Evolutionary conservation across 2,113 vertebrate species (phyloP), one percentile per base, ranked within the genome.

Genomic region (Myotis brandtii): DNA sequence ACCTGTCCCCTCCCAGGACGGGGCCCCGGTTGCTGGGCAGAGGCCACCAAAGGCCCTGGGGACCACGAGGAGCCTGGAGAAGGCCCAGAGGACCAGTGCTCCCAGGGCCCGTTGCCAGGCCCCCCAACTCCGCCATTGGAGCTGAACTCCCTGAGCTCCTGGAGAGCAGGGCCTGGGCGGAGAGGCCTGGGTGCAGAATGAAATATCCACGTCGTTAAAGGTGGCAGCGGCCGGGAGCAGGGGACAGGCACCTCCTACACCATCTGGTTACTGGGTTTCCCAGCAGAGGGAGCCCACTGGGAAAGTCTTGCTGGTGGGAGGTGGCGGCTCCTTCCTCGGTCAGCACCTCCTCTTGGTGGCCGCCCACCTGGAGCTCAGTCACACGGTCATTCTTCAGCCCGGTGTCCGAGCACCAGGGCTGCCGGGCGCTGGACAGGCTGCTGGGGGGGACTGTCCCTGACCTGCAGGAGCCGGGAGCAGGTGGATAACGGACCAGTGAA

Each of bases 21-120:
- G 56, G 54, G 66, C 80, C 79, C 34, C 6, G 84, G 97, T 95
- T 95, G 95, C 95, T 62, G 95, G 93, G 96, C 85, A 88, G 95
- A 95, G 81, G 95, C 90, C 48, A 84, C 81, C 46, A 25, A 25
- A 67, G 66, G 70, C 89, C 80, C 76, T 34, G 40, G 76, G 81
- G 95, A 50, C 46, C 11, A 1, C 46, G 50, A 96, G 94, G 70
- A 90, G 46, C 67, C 76, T 18, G 9, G 23, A 95, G 92, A 85
- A 88, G 73, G 18, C 91, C 66, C 72, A 0, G 1, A 87, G 56
- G 96, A 79, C 11, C 17, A 9, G 64, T 10, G 76, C 73, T 56
- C 76, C 62, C 67, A 23, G 83, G 56, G 67, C 75, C 75, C 0
- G 8, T 97, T 97, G 96, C 96, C 96, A 96, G 95, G 86, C 30